Base-by-base conservation (phyloP, 2,797 vertebrate genomes). In the Pitangus sulphuratus region DNA sequence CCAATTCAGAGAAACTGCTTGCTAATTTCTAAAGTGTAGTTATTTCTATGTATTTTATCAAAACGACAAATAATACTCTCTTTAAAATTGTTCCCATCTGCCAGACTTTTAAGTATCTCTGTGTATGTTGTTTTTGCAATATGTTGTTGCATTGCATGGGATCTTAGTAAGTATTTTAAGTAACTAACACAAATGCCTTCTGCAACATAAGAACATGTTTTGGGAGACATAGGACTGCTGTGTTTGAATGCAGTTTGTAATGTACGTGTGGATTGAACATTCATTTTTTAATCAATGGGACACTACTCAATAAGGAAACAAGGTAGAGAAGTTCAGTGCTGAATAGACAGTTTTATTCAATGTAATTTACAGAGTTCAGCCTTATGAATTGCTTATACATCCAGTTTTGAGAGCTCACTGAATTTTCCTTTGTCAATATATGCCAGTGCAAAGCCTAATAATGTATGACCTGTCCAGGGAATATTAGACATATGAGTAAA, bases 401-500 rank as follows among this genome's bases (percentile, higher is more conserved):
- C 33, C 31, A 15, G 15, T 86, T 94, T 71, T 90, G 83, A 91
- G 60, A 33, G 31, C 51, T 93, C 53, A n/a, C 15, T 80, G 61
- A 56, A 65, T 92, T 89, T 78, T 87, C 35, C 35, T 92, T 80
- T 54, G 68, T 69, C 21, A 40, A 15, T 74, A 10, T 95, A 37
- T 53, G 40, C 56, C 18, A 15, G 30, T 77, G 81, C 51, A 77
- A 93, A 92, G 33, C 47, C 64, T 93, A 80, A 70, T 89, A 69
- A 80, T 37, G 6, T 64, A 85, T 96, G 81, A 77, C 60, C 60
- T 60, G 39, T 65, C 68, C 31, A 12, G 80, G 61, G 72, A 84
- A 61, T 87, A 85, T 95, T 87, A 95, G 72, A 48, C 35, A 40
- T 62, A 50, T 58, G 79, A 95, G 45, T 88, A 92, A 96, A 86